Evolutionary conservation across 2,888 invertebrate species (phyloP), one percentile per base, ranked within the genome.

Genomic region (Lithophane leautieri): DNA sequence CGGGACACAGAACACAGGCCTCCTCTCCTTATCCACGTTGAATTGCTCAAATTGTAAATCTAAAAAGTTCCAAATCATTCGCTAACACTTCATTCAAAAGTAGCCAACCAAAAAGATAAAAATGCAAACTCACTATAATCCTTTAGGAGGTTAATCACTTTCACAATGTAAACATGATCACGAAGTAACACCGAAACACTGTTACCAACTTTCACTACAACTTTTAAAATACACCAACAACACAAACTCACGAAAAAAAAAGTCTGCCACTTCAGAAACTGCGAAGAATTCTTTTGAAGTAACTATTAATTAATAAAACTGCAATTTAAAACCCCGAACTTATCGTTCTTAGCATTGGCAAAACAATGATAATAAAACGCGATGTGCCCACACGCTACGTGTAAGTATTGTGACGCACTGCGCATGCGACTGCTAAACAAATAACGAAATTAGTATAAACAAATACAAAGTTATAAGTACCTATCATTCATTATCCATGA

Each of bases 341-440:
- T 80, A 87, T 87, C 86, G 68, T 67, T 40, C 79, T 79, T 88
- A 83, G 66, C 70, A 76, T 75, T 75, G 60, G 74, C 62, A 66
- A 78, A 88, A 83, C 78, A 83, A 83, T 83, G 88, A 88, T 86
- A 78, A 74, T 73, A 79, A 60, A 73, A 73, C 66, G 44, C 62
- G 58, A 72, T 56, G 71, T 65, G 74, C 58, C 1, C 50, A 65
- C 68, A 60, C 67, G 60, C 25, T 63, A 63, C 68, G 79, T 58
- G 73, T 62, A 58, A 22, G 58, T 66, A 70, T 25, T 47, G 50
- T 73, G 73, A 72, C 86, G 84, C 70, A 72, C 73, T 70, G 74
- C 74, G 54, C 52, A n/a, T 44, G 70, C 69, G 63, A 28, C 62
- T 56, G 68, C 73, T 70, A 65, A 76, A 58, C 83, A 73, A 78